Evolutionary conservation across 2,888 invertebrate species (phyloP).

Genomic region (Mechanitis mazaeus): DNA sequence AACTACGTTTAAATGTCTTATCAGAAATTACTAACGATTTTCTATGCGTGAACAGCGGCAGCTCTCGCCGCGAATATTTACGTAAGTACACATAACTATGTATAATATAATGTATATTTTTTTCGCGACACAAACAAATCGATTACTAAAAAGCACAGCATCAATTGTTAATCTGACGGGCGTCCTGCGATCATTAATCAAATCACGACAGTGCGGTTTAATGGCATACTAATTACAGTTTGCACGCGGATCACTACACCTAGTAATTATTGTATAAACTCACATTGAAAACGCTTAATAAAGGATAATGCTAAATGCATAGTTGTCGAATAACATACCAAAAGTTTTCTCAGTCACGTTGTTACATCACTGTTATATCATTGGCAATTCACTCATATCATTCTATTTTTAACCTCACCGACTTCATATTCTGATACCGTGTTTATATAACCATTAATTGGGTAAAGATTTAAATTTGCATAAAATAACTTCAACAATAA

Average conservation of each 20-base stretch:
- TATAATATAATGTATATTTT: neutral
- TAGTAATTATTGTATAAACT: conserved; percentile 53
- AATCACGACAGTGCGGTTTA: conserved; percentile 66
- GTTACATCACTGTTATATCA: conserved; percentile 20
- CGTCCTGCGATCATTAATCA: conserved; percentile 54
- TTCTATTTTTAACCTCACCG: conserved; percentile 13
- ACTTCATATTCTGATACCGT: too few relatives aligned
- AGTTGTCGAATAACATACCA: conserved; percentile 46
- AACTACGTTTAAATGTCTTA: too few relatives aligned
- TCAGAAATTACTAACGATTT: too few relatives aligned
- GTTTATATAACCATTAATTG: too few relatives aligned
- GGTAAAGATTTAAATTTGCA: too few relatives aligned
- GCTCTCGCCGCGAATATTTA: too few relatives aligned
- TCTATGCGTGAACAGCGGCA: too few relatives aligned
- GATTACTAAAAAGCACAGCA: conserved; percentile 50
- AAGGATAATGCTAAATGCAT: conserved; percentile 51
- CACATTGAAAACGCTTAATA: conserved; percentile 49
- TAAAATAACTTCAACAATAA: too few relatives aligned
- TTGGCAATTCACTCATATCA: conserved; percentile 32
- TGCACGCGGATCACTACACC: conserved; percentile 33
- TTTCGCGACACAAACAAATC: conserved; percentile 28
- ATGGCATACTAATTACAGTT: conserved; percentile 73
- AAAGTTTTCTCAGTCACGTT: conserved; percentile 40
- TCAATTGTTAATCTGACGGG: conserved; percentile 25
- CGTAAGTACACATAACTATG: neutral